These are phyloP conservation scores for Chrysodeixis includens DNA, from an alignment of 2,888 invertebrate species.

Conservation along the genomic window DNA sequence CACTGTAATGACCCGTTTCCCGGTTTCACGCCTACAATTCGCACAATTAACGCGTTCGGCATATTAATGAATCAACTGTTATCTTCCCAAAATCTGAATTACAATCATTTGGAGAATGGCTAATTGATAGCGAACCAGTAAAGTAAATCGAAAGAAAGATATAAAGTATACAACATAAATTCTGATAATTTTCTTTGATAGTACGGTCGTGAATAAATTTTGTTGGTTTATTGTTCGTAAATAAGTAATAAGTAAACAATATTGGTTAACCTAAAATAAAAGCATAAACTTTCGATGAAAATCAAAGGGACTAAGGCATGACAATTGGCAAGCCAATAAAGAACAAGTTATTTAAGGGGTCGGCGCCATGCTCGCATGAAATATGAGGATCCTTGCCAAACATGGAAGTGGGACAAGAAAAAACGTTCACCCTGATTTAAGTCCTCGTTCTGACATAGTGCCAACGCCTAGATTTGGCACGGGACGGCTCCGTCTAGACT, in stretches of 20 bases:
- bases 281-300: neutral
- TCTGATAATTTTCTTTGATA: no score
- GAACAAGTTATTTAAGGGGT: conserved; percentile 11
- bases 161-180: no score
- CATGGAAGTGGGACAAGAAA: conserved; percentile 48
- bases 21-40: conserved; percentile 42
- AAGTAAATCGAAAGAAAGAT: neutral
- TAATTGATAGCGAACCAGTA: neutral
- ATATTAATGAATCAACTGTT: conserved; percentile 31
- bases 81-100: conserved; percentile 27
- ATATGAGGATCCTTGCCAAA: conserved; percentile 51
- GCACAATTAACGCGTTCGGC: conserved; percentile 36
- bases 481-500: conserved; percentile 29
- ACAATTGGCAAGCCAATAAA: conserved; percentile 20
- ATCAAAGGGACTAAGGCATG: conserved; percentile 18
- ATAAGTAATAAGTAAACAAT: no score
- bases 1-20: conserved; percentile 55
- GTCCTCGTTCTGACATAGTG: conserved; percentile 48
- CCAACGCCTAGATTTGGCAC: conserved; percentile 60
- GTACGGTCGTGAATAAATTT: no score
- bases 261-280: no score
- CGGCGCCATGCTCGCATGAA: conserved; percentile 26
- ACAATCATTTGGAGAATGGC: conserved; percentile 12
- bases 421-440: conserved; percentile 52
- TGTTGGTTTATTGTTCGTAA: no score